These are phyloP conservation scores for Gorsachius magnificus DNA, from an alignment of 2,797 vertebrate species.

Conservation along the genomic window DNA sequence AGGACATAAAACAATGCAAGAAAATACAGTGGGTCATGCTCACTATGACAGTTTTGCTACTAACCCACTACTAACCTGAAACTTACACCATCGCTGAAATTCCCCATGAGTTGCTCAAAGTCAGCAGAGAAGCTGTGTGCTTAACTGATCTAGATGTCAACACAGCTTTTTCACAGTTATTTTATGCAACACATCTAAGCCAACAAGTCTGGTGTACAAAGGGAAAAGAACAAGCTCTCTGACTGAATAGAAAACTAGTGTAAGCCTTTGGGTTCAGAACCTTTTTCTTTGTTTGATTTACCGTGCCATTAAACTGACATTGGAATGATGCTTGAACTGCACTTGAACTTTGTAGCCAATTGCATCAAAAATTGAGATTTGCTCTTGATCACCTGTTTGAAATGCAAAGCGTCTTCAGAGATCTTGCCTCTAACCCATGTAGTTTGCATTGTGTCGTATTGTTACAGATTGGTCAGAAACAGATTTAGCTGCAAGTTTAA, in stretches of 20 bases:
- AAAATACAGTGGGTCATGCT: neutral
- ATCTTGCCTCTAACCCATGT: neutral
- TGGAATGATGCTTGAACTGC: neutral
- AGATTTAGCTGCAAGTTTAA: neutral
- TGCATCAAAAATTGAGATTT: neutral
- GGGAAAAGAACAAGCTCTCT: neutral
- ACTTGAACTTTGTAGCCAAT: neutral
- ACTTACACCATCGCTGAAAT: neutral
- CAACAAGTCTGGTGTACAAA: neutral
- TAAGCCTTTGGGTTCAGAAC: neutral
- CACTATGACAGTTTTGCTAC: neutral
- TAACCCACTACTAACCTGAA: neutral
- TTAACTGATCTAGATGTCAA: neutral
- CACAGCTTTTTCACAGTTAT: neutral
- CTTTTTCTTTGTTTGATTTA: neutral
- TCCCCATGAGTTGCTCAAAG: neutral
- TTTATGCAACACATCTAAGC: neutral
- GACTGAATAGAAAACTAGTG: neutral
- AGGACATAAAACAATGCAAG: neutral
- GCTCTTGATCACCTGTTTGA: neutral
- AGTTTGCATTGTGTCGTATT: neutral
- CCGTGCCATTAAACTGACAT: neutral
- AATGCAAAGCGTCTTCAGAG: neutral
- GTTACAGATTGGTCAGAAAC: neutral
- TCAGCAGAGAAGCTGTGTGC: neutral